Conservation (phyloP, 2,113 vertebrate genomes). For the Crotalus helleri region DNA sequence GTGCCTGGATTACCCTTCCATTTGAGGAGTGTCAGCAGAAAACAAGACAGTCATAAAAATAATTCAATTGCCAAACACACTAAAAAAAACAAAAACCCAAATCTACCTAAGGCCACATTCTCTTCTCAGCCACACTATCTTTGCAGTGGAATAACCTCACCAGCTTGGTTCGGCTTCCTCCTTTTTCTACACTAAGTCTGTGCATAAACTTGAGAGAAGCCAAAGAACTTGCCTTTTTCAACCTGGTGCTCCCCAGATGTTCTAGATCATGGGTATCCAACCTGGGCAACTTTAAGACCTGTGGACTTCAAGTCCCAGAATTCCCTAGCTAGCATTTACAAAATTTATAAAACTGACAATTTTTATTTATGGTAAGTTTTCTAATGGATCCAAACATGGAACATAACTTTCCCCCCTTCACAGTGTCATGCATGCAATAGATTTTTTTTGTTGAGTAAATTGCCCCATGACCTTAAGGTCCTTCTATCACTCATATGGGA, state of each 20-base stretch:
- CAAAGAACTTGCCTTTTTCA: too few species aligned
- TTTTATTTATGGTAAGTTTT: neutral
- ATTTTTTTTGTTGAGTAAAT: neutral
- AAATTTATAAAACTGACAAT: neutral
- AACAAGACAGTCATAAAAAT: slow-evolving; percentile 14
- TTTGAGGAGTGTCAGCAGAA: slow-evolving; percentile 30
- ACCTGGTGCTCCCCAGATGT: neutral
- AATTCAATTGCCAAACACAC: neutral
- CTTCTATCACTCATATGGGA: neutral
- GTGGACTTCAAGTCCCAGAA: neutral
- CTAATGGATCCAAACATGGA: neutral
- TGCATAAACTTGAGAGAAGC: neutral
- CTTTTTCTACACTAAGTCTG: neutral
- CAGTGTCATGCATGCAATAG: neutral
- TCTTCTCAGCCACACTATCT: rapidly evolving
- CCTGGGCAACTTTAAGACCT: neutral
- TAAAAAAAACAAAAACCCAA: neutral
- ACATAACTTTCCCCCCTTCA: neutral
- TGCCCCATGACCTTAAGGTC: neutral
- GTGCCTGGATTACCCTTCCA: neutral
- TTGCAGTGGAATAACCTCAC: neutral
- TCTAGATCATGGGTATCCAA: neutral
- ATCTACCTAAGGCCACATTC: neutral
- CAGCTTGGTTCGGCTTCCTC: rapidly evolving
- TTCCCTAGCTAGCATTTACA: neutral